phyloP scores from a whole-genome alignment of 2,797 vertebrate genomes.

The Chanos chanos region DNA sequence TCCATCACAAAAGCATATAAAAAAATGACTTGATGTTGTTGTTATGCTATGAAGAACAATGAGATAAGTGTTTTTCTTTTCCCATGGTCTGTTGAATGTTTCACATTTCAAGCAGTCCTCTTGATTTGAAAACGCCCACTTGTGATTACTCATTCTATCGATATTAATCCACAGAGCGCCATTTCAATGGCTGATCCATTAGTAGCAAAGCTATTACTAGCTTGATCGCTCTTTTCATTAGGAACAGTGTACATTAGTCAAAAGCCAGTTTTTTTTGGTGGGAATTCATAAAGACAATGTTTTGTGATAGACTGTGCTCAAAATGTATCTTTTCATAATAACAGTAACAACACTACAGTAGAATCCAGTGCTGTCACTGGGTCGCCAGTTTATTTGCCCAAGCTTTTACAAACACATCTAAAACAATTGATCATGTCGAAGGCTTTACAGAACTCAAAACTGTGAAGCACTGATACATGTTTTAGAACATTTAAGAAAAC shows the following conservation, averaged over 20 bases:
- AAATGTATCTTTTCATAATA: neutral
- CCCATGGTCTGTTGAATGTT: too few relatives aligned
- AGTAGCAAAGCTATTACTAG: neutral
- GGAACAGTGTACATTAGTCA: too few relatives aligned
- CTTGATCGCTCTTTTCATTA: neutral
- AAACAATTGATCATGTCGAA: neutral
- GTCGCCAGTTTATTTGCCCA: neutral
- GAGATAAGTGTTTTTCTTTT: neutral
- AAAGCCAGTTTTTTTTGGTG: too few relatives aligned
- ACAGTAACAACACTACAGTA: neutral
- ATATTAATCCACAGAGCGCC: too few relatives aligned
- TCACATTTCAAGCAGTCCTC: too few relatives aligned
- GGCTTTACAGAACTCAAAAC: neutral
- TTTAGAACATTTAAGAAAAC: too few relatives aligned
- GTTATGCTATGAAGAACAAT: too few relatives aligned
- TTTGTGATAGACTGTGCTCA: neutral
- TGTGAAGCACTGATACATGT: neutral
- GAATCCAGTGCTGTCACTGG: neutral
- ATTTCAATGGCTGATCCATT: neutral
- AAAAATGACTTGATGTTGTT: too few relatives aligned
- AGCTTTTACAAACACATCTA: too few relatives aligned
- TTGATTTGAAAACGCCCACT: too few relatives aligned
- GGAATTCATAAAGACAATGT: too few relatives aligned
- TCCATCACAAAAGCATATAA: slow-evolving; percentile 35
- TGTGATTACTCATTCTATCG: neutral